A percentile compares a stretch with the other conserved stretches of the same genome.
Evolutionary conservation across 2,888 invertebrate genomes (phyloP).

Genomic region (Aphodius granarius): DNA sequence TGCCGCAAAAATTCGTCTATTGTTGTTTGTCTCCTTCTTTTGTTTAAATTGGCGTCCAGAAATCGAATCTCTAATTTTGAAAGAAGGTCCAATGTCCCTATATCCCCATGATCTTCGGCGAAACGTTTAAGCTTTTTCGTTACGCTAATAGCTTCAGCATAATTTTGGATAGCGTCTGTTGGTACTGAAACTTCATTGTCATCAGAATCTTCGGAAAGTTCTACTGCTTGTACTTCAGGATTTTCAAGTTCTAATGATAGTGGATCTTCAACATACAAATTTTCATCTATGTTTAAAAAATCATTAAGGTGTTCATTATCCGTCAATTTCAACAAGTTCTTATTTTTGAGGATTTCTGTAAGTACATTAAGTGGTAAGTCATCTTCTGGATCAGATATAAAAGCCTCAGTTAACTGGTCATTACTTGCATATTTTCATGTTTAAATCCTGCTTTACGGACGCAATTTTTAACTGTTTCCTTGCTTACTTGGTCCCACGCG

Average conservation of each 20-base stretch:
- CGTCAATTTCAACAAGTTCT: constrained; percentile 3
- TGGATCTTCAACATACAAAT: constrained; percentile 2
- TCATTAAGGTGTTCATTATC: not conserved
- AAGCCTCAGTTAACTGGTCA: not conserved
- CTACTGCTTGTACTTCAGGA: not conserved
- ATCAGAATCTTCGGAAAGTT: constrained; percentile 11
- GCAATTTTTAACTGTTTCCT: constrained; percentile 27
- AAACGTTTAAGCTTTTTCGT: constrained; percentile 3
- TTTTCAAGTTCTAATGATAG: not conserved
- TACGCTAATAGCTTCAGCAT: constrained; percentile 2
- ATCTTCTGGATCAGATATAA: constrained; percentile 5
- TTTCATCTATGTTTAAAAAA: constrained; percentile 6
- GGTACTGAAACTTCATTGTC: not conserved
- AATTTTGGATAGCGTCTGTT: constrained; percentile 12
- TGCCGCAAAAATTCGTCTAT: not conserved
- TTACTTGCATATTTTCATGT: constrained; percentile 18
- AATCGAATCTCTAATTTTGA: not conserved
- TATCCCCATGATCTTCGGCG: not conserved
- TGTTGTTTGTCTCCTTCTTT: constrained; percentile 10
- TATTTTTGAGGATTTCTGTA: constrained; percentile 20
- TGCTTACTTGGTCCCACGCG: constrained; percentile 20
- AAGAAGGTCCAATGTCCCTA: constrained; percentile 1
- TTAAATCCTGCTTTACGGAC: constrained; percentile 24
- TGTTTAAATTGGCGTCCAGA: constrained; percentile 5
- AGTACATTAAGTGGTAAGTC: constrained; percentile 18